Percentiles rank a stretch among this genome's conserved stretches.
Evolutionary conservation across 2,888 invertebrate species (phyloP).

Genomic region (Dryococelus australis): DNA sequence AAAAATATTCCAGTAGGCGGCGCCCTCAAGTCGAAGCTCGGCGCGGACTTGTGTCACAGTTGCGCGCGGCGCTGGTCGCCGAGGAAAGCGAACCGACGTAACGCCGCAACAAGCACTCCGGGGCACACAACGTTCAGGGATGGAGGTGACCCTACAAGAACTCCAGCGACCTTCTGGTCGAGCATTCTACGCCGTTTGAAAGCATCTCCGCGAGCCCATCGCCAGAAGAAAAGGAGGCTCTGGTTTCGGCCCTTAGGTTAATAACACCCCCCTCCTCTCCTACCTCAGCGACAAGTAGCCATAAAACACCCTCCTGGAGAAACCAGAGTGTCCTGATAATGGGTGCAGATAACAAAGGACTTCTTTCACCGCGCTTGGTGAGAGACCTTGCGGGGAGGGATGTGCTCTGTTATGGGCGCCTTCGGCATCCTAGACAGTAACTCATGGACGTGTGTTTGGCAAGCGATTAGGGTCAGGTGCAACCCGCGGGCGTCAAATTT

Average conservation of each 20-base stretch:
- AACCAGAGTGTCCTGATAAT: constrained; percentile 10
- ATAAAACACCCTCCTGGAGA: background rate
- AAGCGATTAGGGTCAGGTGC: background rate
- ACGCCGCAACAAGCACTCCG: background rate
- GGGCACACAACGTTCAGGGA: too few species aligned
- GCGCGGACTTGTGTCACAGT: background rate
- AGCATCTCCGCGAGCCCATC: background rate
- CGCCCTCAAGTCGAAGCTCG: background rate
- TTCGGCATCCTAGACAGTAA: background rate
- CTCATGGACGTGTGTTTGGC: background rate
- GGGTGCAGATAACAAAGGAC: background rate
- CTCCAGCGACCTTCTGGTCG: background rate
- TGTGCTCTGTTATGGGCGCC: background rate
- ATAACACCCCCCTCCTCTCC: background rate
- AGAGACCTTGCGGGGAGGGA: background rate
- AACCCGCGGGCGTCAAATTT: background rate
- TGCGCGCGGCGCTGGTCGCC: background rate
- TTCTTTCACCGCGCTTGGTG: background rate
- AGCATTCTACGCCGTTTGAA: background rate
- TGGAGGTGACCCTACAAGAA: background rate
- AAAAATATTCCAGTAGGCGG: too few species aligned
- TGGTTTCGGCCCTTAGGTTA: background rate
- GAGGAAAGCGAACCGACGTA: too few species aligned
- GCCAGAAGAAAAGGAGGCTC: background rate
- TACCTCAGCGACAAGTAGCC: background rate